These are phyloP conservation scores for Drosophila ficusphila DNA, from an alignment of 1,140 invertebrate species.

Conservation along the genomic window DNA sequence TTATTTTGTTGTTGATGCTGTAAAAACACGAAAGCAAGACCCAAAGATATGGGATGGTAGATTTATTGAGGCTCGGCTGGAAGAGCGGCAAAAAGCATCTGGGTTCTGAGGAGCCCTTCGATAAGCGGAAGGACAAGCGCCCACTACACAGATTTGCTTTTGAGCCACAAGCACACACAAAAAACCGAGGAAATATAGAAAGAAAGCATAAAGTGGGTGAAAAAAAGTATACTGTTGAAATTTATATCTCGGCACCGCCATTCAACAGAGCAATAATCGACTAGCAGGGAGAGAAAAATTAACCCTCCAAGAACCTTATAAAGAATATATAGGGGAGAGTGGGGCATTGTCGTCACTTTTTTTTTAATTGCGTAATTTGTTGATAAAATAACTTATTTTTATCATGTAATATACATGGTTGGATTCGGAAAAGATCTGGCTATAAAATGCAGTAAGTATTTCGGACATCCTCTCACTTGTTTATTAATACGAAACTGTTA, in stretches of 20 bases:
- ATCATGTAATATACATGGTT: no score
- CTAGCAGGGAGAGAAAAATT: neutral
- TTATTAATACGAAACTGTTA: no score
- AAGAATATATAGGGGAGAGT: neutral
- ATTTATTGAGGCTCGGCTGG: conserved; percentile 63
- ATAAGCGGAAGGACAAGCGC: conserved; percentile 62
- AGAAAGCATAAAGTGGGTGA: conserved; percentile 26
- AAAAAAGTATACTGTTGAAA: conserved; percentile 53
- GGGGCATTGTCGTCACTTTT: no score
- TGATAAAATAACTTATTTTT: no score
- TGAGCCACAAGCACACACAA: conserved; percentile 22
- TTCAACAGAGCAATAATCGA: conserved; percentile 39
- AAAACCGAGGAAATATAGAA: conserved; percentile 4
- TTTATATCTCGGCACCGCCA: conserved; percentile 51
- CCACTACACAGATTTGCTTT: conserved; percentile 57
- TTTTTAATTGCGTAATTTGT: no score
- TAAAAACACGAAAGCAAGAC: conserved; percentile 51
- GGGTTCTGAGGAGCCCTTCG: conserved; percentile 18
- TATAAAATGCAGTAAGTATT: no score
- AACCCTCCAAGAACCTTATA: neutral
- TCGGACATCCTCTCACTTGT: no score
- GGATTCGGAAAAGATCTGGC: no score
- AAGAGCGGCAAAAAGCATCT: conserved; percentile 22
- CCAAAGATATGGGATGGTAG: conserved; percentile 71
- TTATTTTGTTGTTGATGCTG: conserved; percentile 81